Evolutionary conservation across 1,140 invertebrate genomes (phyloP).

Genomic region (Rhagoletis pomonella): DNA sequence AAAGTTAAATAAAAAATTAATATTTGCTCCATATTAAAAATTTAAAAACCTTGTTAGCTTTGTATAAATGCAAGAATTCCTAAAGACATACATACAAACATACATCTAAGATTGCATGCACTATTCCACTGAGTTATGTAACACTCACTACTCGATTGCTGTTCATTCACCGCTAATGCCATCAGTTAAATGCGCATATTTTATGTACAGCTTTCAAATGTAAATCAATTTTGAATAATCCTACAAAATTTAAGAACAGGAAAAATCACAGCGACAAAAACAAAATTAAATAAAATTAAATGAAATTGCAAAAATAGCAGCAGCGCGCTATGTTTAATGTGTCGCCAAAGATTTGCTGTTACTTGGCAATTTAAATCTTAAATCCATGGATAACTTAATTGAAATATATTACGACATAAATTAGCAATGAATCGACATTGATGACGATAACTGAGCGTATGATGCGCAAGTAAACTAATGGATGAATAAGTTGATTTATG

Average conservation of each 20-base stretch:
- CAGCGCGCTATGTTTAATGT: background rate
- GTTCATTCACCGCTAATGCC: slow-evolving; percentile 29
- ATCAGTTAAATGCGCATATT: slow-evolving; percentile 37
- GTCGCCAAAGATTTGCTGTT: background rate
- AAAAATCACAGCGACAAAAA: background rate
- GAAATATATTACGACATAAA: slow-evolving; percentile 50
- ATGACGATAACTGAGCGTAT: slow-evolving; percentile 26
- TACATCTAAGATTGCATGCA: too few species aligned
- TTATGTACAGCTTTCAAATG: slow-evolving; percentile 41
- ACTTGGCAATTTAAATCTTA: slow-evolving; percentile 43
- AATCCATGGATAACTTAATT: slow-evolving; percentile 47
- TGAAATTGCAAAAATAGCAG: background rate
- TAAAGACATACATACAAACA: too few species aligned
- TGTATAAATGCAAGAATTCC: too few species aligned
- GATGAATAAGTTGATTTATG: background rate
- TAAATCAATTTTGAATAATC: slow-evolving; percentile 41
- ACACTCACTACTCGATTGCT: background rate
- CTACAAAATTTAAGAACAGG: slow-evolving; percentile 5
- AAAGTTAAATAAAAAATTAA: too few species aligned
- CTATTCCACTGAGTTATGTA: slow-evolving; percentile 37
- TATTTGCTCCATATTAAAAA: background rate
- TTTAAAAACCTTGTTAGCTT: too few species aligned
- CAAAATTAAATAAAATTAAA: background rate
- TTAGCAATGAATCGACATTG: slow-evolving; percentile 31
- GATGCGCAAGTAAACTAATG: background rate